Percentiles rank a stretch among this genome's conserved stretches.
Evolutionary conservation across 2,797 vertebrate genomes (phyloP).

Genomic region (Urocyon cinereoargenteus): DNA sequence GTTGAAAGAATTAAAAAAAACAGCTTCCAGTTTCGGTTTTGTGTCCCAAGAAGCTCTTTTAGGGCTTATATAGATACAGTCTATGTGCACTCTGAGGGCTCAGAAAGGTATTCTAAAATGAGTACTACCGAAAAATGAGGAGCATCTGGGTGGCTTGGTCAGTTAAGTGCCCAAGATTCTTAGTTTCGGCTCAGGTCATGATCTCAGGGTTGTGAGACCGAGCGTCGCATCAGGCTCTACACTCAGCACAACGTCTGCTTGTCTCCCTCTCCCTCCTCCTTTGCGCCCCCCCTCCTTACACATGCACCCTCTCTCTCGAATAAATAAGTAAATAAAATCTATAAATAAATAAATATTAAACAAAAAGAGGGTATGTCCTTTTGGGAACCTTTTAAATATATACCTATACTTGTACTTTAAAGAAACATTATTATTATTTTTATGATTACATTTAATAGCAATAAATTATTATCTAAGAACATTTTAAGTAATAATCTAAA

Average conservation of each 20-base stretch:
- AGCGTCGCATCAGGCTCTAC: neutral
- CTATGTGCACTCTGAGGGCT: neutral
- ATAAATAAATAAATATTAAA: neutral
- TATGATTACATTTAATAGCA: neutral
- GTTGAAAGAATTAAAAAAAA: neutral
- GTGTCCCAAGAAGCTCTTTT: neutral
- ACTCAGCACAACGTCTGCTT: fast-evolving
- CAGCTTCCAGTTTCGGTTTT: neutral
- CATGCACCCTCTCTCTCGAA: neutral
- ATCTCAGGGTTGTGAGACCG: neutral
- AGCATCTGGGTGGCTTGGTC: neutral
- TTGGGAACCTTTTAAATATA: neutral
- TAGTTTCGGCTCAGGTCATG: neutral
- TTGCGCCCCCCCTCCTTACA: neutral
- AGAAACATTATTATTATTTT: neutral
- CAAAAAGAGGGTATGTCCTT: neutral
- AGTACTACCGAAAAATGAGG: neutral
- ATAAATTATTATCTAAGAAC: neutral
- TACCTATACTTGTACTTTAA: neutral
- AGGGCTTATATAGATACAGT: neutral
- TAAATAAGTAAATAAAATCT: too few relatives aligned
- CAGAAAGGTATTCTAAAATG: neutral
- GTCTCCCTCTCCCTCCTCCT: neutral
- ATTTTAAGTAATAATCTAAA: neutral
- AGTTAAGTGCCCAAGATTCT: neutral